Evolutionary conservation across 2,113 vertebrate species (phyloP), one percentile per base, ranked within the genome.

Genomic region (Nesogale talazaci): DNA sequence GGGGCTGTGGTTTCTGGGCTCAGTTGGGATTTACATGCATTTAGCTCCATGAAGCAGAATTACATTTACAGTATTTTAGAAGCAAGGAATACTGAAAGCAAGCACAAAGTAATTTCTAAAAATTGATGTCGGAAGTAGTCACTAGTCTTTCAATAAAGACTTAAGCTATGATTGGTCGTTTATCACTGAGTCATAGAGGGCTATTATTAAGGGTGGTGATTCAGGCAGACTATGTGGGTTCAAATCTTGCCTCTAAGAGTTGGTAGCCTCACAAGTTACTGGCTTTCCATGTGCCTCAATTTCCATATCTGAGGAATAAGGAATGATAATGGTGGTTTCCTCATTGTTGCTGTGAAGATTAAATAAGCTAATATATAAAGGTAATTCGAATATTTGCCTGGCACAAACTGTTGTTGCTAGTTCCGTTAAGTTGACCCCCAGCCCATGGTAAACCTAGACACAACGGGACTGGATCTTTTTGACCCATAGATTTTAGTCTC

Each of bases 1-100:
- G 9, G 25, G 59, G 38, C 59, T 27, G 72, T 52, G 65, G 22
- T 3, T 72, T 83, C 17, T 80, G 29, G 88, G 20, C 10, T 56
- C 75, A 16, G 0, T 1, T 36, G 56, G 29, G 42, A 57, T 76
- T 86, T 42, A 63, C 19, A 31, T 7, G 4, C 65, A 27, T 40
- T 82, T 61, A 52, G n/a, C 69, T 75, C 8, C 25, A 0, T 63
- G 65, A 77, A 31, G 38, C 83, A 65, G 25, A 31, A 70, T 85
- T 88, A 3, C 67, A 34, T 36, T 65, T 74, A 78, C 0, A 6
- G 57, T 69, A n/a, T 93, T 88, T 93, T 67, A 65, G 94, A 93
- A 89, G 70, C 34, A 81, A 85, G 72, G 46, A 65, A 79, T 79
- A 46, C 75, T 69, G 65, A 86, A 89, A 78, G 31, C 36, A 27